These are phyloP conservation scores for Ancistrus triradiatus DNA, from an alignment of 2,113 vertebrate species.

Conservation along the genomic window DNA sequence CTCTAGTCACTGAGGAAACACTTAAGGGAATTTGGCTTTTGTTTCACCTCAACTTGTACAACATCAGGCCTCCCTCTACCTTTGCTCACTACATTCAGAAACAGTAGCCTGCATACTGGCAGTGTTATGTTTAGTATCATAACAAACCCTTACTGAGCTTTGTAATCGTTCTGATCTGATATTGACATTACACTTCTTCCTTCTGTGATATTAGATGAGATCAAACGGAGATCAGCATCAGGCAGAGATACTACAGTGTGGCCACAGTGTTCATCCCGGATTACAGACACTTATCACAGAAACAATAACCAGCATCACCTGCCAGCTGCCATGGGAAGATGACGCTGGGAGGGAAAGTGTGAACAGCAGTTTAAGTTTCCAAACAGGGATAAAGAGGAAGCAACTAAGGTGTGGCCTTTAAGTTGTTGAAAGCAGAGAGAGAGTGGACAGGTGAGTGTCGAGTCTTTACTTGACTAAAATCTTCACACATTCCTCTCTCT, in stretches of 20 bases:
- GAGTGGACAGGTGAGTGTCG: too few relatives aligned
- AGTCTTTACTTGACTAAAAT: too few relatives aligned
- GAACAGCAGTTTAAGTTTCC: neutral
- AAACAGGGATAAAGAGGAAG: slow-evolving; percentile 9
- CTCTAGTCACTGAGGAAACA: too few relatives aligned
- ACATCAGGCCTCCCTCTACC: too few relatives aligned
- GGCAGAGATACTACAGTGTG: neutral
- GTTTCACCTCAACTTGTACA: too few relatives aligned
- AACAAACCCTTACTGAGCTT: slow-evolving; percentile 1
- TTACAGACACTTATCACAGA: slow-evolving; percentile 21
- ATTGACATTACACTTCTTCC: slow-evolving; percentile 8
- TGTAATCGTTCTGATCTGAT: neutral
- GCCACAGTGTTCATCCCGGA: slow-evolving; percentile 5
- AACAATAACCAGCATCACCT: slow-evolving; percentile 20
- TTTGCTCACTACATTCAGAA: too few relatives aligned
- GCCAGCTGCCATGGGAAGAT: neutral
- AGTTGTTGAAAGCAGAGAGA: slow-evolving; percentile 11
- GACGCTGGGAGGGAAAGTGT: slow-evolving; percentile 11
- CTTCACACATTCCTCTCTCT: too few relatives aligned
- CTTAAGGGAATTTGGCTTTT: too few relatives aligned
- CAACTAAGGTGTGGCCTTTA: slow-evolving; percentile 4
- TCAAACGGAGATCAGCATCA: slow-evolving; percentile 4
- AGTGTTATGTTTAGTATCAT: neutral
- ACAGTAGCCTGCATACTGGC: neutral
- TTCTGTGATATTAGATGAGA: slow-evolving; percentile 15